Evolutionary conservation across 2,797 vertebrate species (phyloP).

Genomic region (Acanthurus leucopareius): DNA sequence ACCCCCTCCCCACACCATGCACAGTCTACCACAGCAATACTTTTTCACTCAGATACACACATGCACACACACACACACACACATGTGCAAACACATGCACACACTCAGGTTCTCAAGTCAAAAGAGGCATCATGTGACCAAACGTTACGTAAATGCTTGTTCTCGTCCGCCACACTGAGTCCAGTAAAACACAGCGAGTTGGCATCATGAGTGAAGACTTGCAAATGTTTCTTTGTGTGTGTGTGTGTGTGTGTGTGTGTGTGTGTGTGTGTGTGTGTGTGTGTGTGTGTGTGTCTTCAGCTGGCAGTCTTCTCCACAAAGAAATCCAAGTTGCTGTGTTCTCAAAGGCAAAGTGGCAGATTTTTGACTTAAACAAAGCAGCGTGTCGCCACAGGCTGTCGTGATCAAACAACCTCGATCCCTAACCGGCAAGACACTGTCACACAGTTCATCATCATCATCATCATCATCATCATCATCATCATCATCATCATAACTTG

Average conservation of each 20-base stretch:
- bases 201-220: not conserved
- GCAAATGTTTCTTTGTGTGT: conserved; percentile 3
- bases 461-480: too few relatives aligned
- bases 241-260: not conserved
- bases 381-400: not conserved
- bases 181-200: conserved; percentile 5
- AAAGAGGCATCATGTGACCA: conserved; percentile 23
- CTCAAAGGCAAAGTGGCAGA: not conserved
- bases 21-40: conserved; percentile 1
- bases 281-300: not conserved
- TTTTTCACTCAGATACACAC: conserved; percentile 17
- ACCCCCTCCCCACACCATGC: not conserved
- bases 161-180: not conserved
- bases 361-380: not conserved
- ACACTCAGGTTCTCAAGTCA: not conserved
- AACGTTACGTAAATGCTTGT: conserved; percentile 17
- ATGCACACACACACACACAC: not conserved
- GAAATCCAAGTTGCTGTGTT: too few relatives aligned
- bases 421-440: not conserved
- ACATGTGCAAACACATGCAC: not conserved
- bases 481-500: too few relatives aligned
- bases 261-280: conserved; percentile 17
- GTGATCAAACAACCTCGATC: not conserved
- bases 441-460: not conserved
- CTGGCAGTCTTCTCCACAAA: too few relatives aligned